Evolutionary conservation across 1,140 invertebrate species (phyloP), one percentile per base, ranked within the genome.

Genomic region (Drosophila biarmipes): DNA sequence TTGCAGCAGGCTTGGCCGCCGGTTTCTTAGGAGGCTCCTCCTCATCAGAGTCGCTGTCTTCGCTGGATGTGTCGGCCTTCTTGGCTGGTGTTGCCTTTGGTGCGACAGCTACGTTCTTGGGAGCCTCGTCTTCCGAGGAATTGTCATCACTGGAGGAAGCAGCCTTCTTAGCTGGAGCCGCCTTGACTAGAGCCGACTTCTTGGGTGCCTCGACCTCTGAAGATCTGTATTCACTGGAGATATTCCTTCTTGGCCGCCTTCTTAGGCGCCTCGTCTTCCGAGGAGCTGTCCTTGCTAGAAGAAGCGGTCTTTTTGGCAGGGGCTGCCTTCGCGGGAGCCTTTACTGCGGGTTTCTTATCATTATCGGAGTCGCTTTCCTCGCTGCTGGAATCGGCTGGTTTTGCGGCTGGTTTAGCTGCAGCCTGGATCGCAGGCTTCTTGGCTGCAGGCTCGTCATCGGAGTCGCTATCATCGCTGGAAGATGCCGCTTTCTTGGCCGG

Each of bases 221-320:
- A 10, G 62, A 68, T 63, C 77, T 85, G 4, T 93, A 92, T 1
- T 93, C 93, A 37, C 91, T 73, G 40, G 68, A 63, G 48, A 19
- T 61, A n/a, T 29, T n/a, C 53, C 24, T 78, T 80, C 17, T 64
- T 73, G 34, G 66, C 63, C 6, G 27, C 38, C 63, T 73, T 69
- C 34, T 80, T 81, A 2, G 61, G 74, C 5, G 46, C 49, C 24
- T 74, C 57, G 11, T 81, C 74, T 14, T 80, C 77, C 6, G 71
- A 79, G n/a, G 71, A 75, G 58, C 78, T 87, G 4, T 93, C 92
- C 1, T 93, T 93, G 24, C 92, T 79, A 35, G 75, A 66, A 67
- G 92, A 64, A 54, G 35, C 38, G 34, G 19, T 55, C 43, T 80
- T 80, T 14, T 61, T 73, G 34, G 73, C 73, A 5, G 55, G 46